Base-by-base conservation (phyloP, 2,888 invertebrate species). In the Cheilosia grossa region DNA sequence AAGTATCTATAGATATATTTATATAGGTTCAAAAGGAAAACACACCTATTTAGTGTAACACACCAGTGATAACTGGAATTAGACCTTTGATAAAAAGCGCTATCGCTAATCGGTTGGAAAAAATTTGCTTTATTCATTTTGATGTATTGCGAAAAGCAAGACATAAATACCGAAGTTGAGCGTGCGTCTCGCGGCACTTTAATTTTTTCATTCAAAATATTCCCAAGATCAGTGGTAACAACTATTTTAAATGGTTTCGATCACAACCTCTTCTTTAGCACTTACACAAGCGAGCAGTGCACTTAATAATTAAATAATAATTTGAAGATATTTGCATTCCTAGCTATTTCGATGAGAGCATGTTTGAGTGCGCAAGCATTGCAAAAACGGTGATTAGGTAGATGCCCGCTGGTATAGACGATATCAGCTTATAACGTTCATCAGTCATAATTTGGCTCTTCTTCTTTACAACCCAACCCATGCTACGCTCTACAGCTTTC, bases 401-500 rank as follows among this genome's bases (percentile, higher is more conserved):
- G 89, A 96, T 92, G 86, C 96, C 94, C 5, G 95, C 95, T 24
- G 97, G 97, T 88, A 97, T 94, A 53, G 97, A 97, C 4, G 96
- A 94, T 82, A 97, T 93, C 77, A 97, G 93, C 85, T 94, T 93
- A 92, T 95, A 97, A 88, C 96, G 93, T 90, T 97, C 96, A 90
- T 97, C 96, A 94, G 97, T 96, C 95, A 96, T 96, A 54, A 94
- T 93, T 88, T 93, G 92, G 9, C 96, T 95, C 91, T 95, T 96
- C 90, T 96, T 95, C 5, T 94, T 93, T 0, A 94, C 93, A 21
- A 96, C 96, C 98, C 98, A 98, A 82, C 97, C 97, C 88, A 98
- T 94, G 44, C 97, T 97, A 37, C 98, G 94, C 89, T 97, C 95
- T 2, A 99, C 98, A 0, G 98, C 98, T 95, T 97, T 96, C 92